These are phyloP conservation scores for Pterois miles DNA, from an alignment of 2,797 vertebrate genomes.

Conservation along the genomic window DNA sequence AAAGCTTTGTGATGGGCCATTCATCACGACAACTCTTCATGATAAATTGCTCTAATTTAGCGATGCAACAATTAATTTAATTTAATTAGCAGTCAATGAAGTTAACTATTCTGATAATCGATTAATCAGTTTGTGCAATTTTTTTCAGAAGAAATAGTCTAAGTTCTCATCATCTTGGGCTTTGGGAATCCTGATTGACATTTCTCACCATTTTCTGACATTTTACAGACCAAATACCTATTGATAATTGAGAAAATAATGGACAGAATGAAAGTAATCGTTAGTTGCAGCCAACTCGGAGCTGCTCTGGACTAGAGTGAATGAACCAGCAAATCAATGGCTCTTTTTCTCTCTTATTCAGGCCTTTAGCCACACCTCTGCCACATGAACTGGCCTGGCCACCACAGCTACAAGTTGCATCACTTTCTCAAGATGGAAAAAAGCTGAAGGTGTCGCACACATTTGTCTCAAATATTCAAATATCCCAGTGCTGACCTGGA, in stretches of 20 bases:
- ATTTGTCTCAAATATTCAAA: background rate
- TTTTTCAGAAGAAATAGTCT: no score
- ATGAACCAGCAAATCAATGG: slow-evolving; percentile 33
- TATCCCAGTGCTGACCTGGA: background rate
- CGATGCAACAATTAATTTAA: no score
- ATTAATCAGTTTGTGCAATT: no score
- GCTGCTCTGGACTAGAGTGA: slow-evolving; percentile 28
- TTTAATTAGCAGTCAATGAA: no score
- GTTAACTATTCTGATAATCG: no score
- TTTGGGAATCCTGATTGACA: no score
- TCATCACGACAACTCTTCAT: background rate
- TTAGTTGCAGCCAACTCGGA: background rate
- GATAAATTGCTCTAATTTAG: background rate
- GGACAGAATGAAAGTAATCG: no score
- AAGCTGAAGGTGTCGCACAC: background rate
- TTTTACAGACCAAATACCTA: no score
- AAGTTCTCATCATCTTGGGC: no score
- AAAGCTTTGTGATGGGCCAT: background rate
- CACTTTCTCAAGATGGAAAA: slow-evolving; percentile 27
- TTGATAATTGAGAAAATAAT: no score
- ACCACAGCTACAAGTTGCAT: slow-evolving; percentile 30
- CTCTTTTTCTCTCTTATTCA: background rate
- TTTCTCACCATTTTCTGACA: no score
- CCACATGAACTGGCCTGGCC: background rate
- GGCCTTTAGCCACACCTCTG: background rate